A percentile compares a stretch with the other conserved stretches of the same genome.
phyloP scores from a whole-genome alignment of 2,888 invertebrate genomes.

The Diploptera punctata region DNA sequence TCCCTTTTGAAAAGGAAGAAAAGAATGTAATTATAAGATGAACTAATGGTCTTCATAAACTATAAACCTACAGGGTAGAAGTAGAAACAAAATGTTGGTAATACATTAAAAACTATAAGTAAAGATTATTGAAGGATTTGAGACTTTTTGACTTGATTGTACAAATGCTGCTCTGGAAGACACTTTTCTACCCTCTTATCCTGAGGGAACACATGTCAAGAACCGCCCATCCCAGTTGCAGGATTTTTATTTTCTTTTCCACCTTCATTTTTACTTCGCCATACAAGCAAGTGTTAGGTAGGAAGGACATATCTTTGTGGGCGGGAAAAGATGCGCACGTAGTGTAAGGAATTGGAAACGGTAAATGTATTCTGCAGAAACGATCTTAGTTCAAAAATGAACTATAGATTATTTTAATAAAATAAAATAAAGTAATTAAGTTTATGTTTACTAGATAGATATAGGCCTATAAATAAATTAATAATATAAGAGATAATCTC shows the following conservation, averaged over 20 bases:
- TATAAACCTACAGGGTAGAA: too few relatives aligned
- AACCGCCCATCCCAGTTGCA: conserved; percentile 16
- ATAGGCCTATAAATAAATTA: too few relatives aligned
- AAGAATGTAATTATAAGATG: too few relatives aligned
- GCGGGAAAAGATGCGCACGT: conserved; percentile 1
- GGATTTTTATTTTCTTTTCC: conserved; percentile 13
- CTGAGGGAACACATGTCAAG: conserved; percentile 35
- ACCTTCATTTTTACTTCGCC: background rate
- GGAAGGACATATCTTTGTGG: conserved; percentile 1
- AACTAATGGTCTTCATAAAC: too few relatives aligned
- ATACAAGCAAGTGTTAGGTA: background rate
- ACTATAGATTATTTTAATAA: too few relatives aligned
- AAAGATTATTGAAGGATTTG: background rate
- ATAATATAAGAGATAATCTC: too few relatives aligned
- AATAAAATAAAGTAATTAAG: too few relatives aligned
- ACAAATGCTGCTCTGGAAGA: background rate
- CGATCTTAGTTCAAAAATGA: conserved; percentile 16
- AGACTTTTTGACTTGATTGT: background rate
- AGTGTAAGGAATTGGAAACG: conserved; percentile 18
- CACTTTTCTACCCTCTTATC: conserved; percentile 1
- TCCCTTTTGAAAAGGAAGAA: too few relatives aligned
- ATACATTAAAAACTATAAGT: too few relatives aligned
- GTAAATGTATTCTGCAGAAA: background rate
- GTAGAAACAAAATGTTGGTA: too few relatives aligned
- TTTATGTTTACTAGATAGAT: too few relatives aligned